phyloP scores from a whole-genome alignment of 2,888 invertebrate species.

The Andrena bucephala region DNA sequence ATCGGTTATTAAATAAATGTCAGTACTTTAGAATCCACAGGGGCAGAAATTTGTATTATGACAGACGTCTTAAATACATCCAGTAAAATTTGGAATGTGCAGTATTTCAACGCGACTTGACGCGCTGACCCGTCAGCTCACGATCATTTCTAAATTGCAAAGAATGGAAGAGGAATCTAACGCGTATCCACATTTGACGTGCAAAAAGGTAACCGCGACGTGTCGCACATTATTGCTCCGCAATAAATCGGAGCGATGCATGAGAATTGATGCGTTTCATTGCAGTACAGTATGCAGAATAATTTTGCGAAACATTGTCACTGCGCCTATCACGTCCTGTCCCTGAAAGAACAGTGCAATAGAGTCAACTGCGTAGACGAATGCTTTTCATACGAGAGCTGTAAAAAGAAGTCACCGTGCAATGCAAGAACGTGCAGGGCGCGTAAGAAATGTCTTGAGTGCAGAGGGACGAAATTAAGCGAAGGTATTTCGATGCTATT shows the following conservation, averaged over 20 bases:
- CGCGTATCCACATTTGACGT: background rate
- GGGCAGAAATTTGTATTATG: slow-evolving; percentile 36
- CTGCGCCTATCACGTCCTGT: slow-evolving; percentile 19
- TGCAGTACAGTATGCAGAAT: slow-evolving; percentile 24
- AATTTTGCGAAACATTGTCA: slow-evolving; percentile 34
- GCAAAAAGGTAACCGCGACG: slow-evolving; percentile 44
- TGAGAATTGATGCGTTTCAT: background rate
- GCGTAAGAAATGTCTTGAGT: slow-evolving; percentile 11
- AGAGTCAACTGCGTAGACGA: slow-evolving; percentile 26
- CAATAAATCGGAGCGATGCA: background rate
- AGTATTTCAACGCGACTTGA: slow-evolving; percentile 65
- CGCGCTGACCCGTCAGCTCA: slow-evolving; percentile 63
- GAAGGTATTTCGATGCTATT: slow-evolving; percentile 26
- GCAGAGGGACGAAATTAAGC: background rate
- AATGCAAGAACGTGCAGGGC: slow-evolving; percentile 33
- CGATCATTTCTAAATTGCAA: slow-evolving; percentile 62
- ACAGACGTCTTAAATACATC: slow-evolving; percentile 23
- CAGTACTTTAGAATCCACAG: slow-evolving; percentile 22
- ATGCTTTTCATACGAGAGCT: background rate
- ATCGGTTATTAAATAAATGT: slow-evolving; percentile 23
- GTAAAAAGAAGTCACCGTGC: slow-evolving; percentile 20
- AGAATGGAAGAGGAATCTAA: slow-evolving; percentile 57
- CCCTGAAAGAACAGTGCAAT: slow-evolving; percentile 39
- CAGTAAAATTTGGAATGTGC: slow-evolving; percentile 61
- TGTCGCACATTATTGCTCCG: background rate